Base-by-base conservation (phyloP, 1,140 invertebrate species). In the Teleopsis dalmanni region DNA sequence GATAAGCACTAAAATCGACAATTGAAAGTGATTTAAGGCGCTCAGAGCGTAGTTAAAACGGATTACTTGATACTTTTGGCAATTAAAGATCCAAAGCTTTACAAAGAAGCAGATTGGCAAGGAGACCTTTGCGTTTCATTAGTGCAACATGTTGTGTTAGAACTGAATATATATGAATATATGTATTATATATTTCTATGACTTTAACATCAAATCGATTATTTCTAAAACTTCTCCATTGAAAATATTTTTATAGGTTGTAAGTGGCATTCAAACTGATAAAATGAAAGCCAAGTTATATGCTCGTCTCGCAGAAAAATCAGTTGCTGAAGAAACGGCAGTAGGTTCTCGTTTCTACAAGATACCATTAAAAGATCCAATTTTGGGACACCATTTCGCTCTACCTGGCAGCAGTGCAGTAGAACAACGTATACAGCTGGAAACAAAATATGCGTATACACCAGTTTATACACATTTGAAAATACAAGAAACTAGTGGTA, bases 401-500 rank as follows among this genome's bases (percentile, higher is more conserved):
- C 53, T 75, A 47, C 70, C 72, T 3, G 53, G 59, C 3, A 59
- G 70, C 8, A 60, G 63, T 9, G 73, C 70, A 7, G 47, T 62
- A 7, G 71, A 71, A 38, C 56, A 68, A 35, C 55, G 51, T 7
- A 60, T 73, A 18, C 50, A 60, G 25, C 63, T 81, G 31, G 75
- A 80, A 50, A 77, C 72, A 51, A 69, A 73, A 10, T 57, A 78
- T 21, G 59, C 65, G 22, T 70, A 80, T 73, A 79, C 78, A 56
- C 77, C 78, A 26, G 70, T 80, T 33, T 81, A 78, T 57, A 58
- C 69, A 23, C 76, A 80, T 62, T 64, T 81, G 41, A 72, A 72
- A 55, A 72, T 75, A 41, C 66, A 74, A 51, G 63, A 72, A 13
- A 71, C 76, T 7, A 57, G 65, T 48, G 57, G 69, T 48, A 65